These are phyloP conservation scores for Pyrrhia umbra DNA, from an alignment of 2,888 invertebrate genomes.

Conservation along the genomic window DNA sequence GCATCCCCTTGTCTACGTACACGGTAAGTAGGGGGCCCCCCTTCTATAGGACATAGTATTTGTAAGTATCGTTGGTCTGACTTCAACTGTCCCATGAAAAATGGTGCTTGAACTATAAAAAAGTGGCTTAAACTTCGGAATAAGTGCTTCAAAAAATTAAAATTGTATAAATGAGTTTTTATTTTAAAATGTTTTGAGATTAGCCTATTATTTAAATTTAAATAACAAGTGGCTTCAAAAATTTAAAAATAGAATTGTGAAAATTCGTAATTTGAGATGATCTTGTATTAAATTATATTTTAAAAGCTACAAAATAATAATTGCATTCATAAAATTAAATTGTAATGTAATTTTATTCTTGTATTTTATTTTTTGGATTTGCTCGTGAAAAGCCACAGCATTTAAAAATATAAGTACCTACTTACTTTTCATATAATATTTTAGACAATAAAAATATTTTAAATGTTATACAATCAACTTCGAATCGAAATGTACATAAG, in stretches of 20 bases:
- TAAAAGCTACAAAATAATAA: conserved; percentile 1
- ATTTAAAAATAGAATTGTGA: neutral
- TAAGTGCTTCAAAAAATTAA: neutral
- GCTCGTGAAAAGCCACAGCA: neutral
- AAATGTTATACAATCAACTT: conserved; percentile 1
- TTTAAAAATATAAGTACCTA: neutral
- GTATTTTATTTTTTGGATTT: neutral
- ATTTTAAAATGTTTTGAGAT: too few species aligned
- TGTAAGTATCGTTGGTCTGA: conserved; percentile 58
- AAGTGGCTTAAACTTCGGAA: conserved; percentile 13
- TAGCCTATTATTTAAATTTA: too few species aligned
- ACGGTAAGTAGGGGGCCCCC: conserved; percentile 93
- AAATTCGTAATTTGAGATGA: too few species aligned
- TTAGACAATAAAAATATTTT: neutral
- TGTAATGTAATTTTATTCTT: too few species aligned
- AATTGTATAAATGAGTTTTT: neutral
- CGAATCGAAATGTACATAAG: conserved; percentile 60
- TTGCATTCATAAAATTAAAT: conserved; percentile 32
- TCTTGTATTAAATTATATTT: neutral
- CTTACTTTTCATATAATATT: neutral
- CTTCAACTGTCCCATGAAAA: conserved; percentile 32
- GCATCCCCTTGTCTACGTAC: conserved; percentile 95
- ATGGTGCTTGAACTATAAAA: conserved; percentile 30
- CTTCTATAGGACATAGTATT: conserved; percentile 80
- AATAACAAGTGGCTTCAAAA: too few species aligned